Conservation (phyloP, 2,113 vertebrate genomes). For the Nyctereutes procyonoides region DNA sequence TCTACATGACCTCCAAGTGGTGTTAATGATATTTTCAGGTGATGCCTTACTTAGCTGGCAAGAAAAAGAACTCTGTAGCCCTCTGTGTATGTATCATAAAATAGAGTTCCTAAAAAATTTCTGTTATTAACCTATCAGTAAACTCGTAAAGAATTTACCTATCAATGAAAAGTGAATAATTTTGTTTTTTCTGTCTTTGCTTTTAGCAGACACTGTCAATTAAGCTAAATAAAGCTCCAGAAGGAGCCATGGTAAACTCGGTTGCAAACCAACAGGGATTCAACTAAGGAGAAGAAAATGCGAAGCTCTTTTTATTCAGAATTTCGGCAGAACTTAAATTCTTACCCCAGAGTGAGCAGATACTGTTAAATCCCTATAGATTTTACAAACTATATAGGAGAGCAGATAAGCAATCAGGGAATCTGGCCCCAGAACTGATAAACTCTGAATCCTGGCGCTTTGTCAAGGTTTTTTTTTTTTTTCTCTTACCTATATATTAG, state of each 20-base stretch:
- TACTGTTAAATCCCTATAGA: background rate
- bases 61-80: background rate
- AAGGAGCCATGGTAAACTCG: background rate
- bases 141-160: conserved; percentile 38
- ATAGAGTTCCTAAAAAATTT: conserved; percentile 40
- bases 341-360: conserved; percentile 31
- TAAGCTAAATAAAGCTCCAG: conserved; percentile 55
- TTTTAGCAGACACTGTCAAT: conserved; percentile 39
- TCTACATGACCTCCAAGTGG: background rate
- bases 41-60: background rate
- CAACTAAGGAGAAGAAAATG: conserved; percentile 65
- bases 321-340: conserved; percentile 69
- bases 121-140: conserved; percentile 41
- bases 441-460: background rate
- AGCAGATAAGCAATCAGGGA: background rate
- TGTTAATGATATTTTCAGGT: conserved; percentile 43
- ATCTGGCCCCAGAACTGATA: background rate
- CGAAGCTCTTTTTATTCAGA: conserved; percentile 62
- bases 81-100: conserved; percentile 4
- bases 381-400: background rate
- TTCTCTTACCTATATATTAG: conserved; percentile 48
- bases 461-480: background rate
- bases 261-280: conserved; percentile 39
- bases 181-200: conserved; percentile 37
- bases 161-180: background rate